Conservation (phyloP, 2,797 vertebrate genomes). For the Dendrocincla fuliginosa region DNA sequence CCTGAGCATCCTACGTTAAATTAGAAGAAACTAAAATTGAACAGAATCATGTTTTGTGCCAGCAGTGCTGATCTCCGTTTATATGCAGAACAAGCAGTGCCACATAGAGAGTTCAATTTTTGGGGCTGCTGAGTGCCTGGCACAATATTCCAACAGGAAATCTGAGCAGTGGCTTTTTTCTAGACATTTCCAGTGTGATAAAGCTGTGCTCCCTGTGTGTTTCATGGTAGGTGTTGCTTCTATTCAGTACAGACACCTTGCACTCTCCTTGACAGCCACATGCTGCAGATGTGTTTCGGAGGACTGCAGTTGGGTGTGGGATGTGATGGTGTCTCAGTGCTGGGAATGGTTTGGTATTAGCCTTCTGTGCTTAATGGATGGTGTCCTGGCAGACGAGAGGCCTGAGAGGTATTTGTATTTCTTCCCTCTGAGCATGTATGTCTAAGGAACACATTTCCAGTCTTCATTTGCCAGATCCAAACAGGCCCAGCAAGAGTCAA, state of each 20-base stretch:
- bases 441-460: not conserved
- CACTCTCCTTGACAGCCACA: rapidly evolving
- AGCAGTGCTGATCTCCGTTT: not conserved
- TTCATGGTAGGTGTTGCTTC: not conserved
- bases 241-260: not conserved
- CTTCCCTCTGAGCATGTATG: not conserved
- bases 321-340: not conserved
- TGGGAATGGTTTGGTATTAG: not conserved
- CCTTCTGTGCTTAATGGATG: rapidly evolving
- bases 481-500: not conserved
- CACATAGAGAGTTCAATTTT: not conserved
- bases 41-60: not conserved
- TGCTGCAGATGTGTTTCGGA: rapidly evolving
- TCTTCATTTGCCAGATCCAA: not conserved
- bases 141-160: not conserved
- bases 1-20: not conserved
- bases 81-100: not conserved
- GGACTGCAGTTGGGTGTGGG: not conserved
- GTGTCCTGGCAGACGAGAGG: not conserved
- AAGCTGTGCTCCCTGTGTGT: not conserved
- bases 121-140: not conserved
- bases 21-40: not conserved
- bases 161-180: not conserved
- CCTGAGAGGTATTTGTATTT: not conserved
- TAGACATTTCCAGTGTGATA: not conserved